Percentiles rank a stretch among this genome's conserved stretches.
Conservation (phyloP, 2,113 vertebrate species). For the Chaetura pelagica region DNA sequence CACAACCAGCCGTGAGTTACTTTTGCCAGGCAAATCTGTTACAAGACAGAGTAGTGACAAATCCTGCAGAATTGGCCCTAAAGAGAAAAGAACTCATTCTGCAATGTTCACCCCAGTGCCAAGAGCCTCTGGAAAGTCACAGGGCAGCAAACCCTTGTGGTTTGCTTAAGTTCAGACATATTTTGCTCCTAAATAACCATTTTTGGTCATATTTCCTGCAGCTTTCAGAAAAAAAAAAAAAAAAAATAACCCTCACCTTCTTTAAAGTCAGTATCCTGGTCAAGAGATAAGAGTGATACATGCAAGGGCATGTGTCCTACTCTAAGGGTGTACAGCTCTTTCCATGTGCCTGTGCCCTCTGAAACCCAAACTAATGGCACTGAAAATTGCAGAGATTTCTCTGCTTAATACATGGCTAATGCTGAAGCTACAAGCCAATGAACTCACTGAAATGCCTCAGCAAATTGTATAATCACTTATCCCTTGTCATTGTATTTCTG, state of each 20-base stretch:
- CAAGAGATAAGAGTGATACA: not conserved
- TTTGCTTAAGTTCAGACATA: not conserved
- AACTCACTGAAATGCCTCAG: constrained; percentile 15
- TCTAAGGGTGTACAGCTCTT: not conserved
- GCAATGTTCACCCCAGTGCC: accelerated
- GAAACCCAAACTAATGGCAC: not conserved
- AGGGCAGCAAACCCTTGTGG: not conserved
- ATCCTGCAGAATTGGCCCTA: not conserved
- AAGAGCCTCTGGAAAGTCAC: not conserved
- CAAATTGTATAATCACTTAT: constrained; percentile 51
- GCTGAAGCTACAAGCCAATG: constrained; percentile 18
- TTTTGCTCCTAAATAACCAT: not conserved
- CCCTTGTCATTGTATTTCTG: constrained; percentile 42
- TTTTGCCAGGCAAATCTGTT: not conserved
- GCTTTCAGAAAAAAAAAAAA: not conserved
- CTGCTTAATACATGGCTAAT: constrained; percentile 26
- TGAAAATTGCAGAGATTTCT: not conserved
- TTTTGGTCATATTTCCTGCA: not conserved
- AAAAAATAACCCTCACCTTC: not conserved
- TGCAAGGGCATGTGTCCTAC: not conserved
- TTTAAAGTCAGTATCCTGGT: not conserved
- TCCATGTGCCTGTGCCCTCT: not conserved
- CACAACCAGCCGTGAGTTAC: not conserved
- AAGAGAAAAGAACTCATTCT: not conserved
- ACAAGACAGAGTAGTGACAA: not conserved